Conservation (phyloP, 2,113 vertebrate genomes). For the Apodemus speciosus region DNA sequence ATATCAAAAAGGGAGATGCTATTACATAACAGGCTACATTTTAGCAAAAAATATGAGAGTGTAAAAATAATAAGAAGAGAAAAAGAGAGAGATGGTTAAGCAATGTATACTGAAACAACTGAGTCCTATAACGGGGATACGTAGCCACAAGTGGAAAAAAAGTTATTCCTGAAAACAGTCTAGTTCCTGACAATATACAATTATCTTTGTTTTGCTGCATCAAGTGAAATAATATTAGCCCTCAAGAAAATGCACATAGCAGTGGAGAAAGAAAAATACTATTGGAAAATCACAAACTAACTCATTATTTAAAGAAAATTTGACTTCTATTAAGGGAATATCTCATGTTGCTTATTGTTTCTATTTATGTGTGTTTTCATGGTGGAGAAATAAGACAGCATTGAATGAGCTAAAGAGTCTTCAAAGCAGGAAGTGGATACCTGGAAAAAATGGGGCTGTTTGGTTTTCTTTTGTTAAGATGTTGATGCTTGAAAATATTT, state of each 20-base stretch:
- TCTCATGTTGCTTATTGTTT: background rate
- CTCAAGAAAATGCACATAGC: background rate
- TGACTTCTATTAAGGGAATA: background rate
- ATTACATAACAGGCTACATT: background rate
- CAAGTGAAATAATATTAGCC: background rate
- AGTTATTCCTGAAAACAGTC: background rate
- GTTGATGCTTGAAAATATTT: background rate
- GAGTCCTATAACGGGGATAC: background rate
- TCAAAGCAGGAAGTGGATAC: background rate
- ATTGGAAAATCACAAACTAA: background rate
- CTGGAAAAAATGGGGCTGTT: background rate
- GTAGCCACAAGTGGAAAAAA: background rate
- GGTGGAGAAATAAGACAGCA: background rate
- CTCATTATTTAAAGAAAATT: background rate
- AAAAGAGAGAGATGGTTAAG: background rate
- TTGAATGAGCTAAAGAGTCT: background rate
- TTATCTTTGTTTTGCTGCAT: background rate
- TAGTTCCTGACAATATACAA: background rate
- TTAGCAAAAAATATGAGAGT: background rate
- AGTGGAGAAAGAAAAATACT: background rate
- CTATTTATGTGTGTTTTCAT: background rate
- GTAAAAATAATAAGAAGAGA: slow-evolving; percentile 35
- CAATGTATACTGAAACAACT: background rate
- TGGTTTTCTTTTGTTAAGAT: slow-evolving; percentile 3
- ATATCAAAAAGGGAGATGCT: background rate